Conservation (phyloP, 2,797 vertebrate species). For the Pempheris klunzingeri region DNA sequence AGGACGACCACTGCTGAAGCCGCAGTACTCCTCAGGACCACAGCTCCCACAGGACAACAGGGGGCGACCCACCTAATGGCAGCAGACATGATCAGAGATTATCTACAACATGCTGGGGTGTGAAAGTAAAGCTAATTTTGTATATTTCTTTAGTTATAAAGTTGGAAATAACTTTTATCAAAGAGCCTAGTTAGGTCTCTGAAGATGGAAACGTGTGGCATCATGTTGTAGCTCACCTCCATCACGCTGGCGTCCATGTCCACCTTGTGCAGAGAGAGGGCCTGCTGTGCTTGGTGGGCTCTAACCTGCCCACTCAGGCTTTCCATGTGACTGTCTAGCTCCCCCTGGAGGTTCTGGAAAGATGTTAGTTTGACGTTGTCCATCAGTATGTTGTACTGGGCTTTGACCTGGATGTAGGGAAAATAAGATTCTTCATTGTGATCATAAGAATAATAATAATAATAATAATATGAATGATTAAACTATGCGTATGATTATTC, state of each 20-base stretch:
- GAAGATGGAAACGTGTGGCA: neutral
- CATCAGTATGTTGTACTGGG: slow-evolving; percentile 86
- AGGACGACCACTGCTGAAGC: slow-evolving; percentile 74
- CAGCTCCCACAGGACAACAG: slow-evolving; percentile 86
- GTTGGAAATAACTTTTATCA: neutral
- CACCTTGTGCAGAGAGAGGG: slow-evolving; percentile 88
- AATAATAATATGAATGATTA: neutral
- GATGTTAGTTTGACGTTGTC: slow-evolving; percentile 88
- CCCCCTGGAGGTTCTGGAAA: slow-evolving; percentile 85
- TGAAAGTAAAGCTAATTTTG: neutral
- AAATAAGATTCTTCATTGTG: neutral
- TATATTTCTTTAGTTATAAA: slow-evolving; percentile 1
- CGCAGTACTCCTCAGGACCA: slow-evolving; percentile 87
- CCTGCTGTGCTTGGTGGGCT: slow-evolving; percentile 86
- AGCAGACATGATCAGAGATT: neutral
- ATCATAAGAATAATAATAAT: neutral
- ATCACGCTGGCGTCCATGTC: slow-evolving; percentile 91
- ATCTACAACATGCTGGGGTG: neutral
- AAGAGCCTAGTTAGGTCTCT: neutral
- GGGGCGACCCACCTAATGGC: slow-evolving; percentile 73
- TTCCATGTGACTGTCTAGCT: slow-evolving; percentile 86
- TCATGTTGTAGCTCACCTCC: slow-evolving; percentile 71
- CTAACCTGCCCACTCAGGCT: slow-evolving; percentile 82
- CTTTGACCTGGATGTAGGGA: slow-evolving; percentile 81
- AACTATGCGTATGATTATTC: neutral